Evolutionary conservation across 1,140 invertebrate genomes (phyloP), one percentile per base, ranked within the genome.

Genomic region (Saxidomus purpurata): DNA sequence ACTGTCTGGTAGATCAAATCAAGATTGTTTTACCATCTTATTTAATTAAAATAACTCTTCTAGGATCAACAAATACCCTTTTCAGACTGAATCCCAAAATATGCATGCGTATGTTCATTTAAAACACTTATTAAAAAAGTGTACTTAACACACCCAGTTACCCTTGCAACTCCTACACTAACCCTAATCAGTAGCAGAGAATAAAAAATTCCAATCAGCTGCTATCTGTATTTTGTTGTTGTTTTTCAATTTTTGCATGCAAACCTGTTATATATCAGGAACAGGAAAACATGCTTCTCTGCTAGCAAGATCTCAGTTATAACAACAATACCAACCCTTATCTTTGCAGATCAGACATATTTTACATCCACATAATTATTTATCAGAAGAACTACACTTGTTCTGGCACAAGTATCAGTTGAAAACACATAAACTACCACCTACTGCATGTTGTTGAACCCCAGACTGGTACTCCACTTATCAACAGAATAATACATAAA

Each of bases 391-490:
- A 71, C 17, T 38, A 71, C 67, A 71, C 67, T 40, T 71, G 67
- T 71, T 71, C 19, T 71, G 31, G 67, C 31, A 71, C 19, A 19
- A 71, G 17, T 71, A 71, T 71, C 67, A 38, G 67, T 11, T 38
- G 34, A 71, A 71, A 63, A 71, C 36, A 71, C 67, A 71, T 71
- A 38, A 71, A 71, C 19, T 13, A 71, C 15, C 67, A 38, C 67
- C 67, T 40, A 71, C 67, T 38, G 11, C 67, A 71, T 19, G 67
- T 71, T 71, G 67, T 71, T 71, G 67, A 71, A 71, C 67, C 61
- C 67, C 25, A 63, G 59, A 63, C 59, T 63, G 59, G 59, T 63
- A 63, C 59, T 28, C 25, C 22, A 63, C 59, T 28, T 63, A 63
- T 63, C 59, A 63, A n/a, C 59, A 28, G 25, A 28, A 63, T n/a